Base-by-base conservation (phyloP, 2,888 invertebrate species). In the Apeira syringaria region DNA sequence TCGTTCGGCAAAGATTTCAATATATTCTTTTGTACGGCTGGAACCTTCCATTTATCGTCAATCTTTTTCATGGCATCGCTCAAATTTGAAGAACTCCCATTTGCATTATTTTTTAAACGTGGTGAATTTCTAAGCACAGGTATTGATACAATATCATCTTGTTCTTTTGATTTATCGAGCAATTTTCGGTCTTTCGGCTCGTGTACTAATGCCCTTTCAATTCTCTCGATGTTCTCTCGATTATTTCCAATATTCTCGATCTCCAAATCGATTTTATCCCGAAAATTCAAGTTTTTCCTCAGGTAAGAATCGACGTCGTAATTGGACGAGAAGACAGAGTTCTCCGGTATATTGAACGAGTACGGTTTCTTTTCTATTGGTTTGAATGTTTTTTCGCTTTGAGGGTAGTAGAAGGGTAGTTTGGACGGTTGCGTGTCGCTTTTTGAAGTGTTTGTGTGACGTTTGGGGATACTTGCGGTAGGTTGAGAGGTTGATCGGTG, bases 21-120 rank as follows among this genome's bases (percentile, higher is more conserved):
- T 46, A 92, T 90, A 68, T 91, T 92, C 71, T 91, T 92, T 66
- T 93, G 93, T n/a, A 93, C 92, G 0, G 86, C 92, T 0, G 94
- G 94, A 42, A 93, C 90, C 83, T 92, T 74, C 82, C 82, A 90
- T 56, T 90, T 90, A 43, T 84, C 78, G 3, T 89, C 86, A 0
- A 89, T 77, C 4, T 68, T 64, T 37, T 71, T 77, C 88, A 86
- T 87, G 0, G 78, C 83, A 1, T 83, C 80, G 39, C 86, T 86
- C 43, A 79, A 54, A 8, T 64, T 57, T 2, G 49, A 57, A 1
- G 44, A 50, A 2, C 56, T 66, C 0, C 65, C 63, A 1, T 38
- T 48, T 0, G 47, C 35, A 18, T 53, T 44, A 0, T 29, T 29
- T 7, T 56, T 49, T 1, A 26, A 56, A 45, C 63, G 61, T 0